Conservation (phyloP, 2,888 invertebrate genomes). For the Conomelus anceps region DNA sequence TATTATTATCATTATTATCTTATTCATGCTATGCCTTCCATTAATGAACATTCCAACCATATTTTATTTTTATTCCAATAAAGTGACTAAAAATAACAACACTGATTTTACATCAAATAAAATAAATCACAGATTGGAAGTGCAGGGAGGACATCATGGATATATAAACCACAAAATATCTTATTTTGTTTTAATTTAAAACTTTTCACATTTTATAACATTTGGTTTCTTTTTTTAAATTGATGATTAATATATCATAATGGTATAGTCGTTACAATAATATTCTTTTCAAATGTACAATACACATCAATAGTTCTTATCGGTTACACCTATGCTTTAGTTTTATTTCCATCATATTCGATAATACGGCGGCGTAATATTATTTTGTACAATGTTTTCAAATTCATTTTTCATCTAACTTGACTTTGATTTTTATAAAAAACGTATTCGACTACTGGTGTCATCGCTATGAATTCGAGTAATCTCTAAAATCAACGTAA, state of each 20-base stretch:
- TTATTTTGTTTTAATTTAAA: background rate
- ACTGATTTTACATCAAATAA: too few species aligned
- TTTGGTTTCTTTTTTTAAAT: background rate
- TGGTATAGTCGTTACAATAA: background rate
- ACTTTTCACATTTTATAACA: background rate
- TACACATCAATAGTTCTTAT: background rate
- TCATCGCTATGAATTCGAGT: constrained; percentile 5
- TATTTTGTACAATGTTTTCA: constrained; percentile 10
- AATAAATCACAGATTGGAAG: background rate
- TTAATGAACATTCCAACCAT: too few species aligned
- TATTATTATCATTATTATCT: too few species aligned
- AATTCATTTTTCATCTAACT: background rate
- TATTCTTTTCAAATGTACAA: background rate
- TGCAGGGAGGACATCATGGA: background rate
- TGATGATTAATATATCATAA: background rate
- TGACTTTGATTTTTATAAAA: constrained; percentile 9
- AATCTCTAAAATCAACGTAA: background rate
- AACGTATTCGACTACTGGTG: constrained; percentile 13
- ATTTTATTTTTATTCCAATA: too few species aligned
- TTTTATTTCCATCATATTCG: background rate
- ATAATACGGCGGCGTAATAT: background rate
- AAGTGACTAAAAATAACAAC: too few species aligned
- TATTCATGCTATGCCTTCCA: too few species aligned
- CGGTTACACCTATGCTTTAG: background rate
- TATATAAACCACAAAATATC: background rate